Evolutionary conservation across 53 echinoderm and acorn worm genomes (phyloP), one percentile per base, ranked within the genome.

Genomic region (Stichopus horrens): DNA sequence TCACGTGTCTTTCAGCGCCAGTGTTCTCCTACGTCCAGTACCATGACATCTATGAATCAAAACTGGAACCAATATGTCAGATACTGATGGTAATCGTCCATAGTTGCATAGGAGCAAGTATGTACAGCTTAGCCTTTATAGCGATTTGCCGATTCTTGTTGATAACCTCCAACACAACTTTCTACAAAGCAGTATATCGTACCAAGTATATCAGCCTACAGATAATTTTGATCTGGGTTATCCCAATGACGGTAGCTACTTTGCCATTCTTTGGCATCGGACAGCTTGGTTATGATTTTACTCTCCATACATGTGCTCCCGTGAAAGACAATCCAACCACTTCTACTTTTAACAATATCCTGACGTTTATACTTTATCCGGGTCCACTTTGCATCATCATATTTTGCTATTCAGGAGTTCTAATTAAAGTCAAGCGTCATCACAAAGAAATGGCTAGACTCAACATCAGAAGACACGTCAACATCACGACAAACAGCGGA

Each of bases 141-240:
- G 96, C 94, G 78, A 23, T 96, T 18, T 94, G 92, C 86, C 89
- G 96, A 5, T 88, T 92, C 75, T 74, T 88, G 57, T 90, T 96
- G 7, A 88, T 96, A 75, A 96, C 93, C 66, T 74, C 88, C 56
- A 67, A 88, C 18, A 90, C 75, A 37, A 21, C n/a, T 55, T 9
- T 74, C 16, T 92, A 94, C 86, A 89, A 86, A 59, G 81, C 55
- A 21, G 65, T 91, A 63, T 96, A 92, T 90, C 94, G 88, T 56
- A 67, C 76, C 0, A 59, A 77, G 68, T 88, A 90, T 63, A 79
- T 96, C 57, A 52, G 90, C 54, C 67, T 74, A 55, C 91, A 92
- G 94, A 57, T 96, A 57, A 51, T 75, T 9, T 76, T 94, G 1
- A 79, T 88, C 73, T 96, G 96, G 94, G 54, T 91, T 9, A 54